A percentile compares a stretch with the other conserved stretches of the same genome.
Conservation (phyloP, 53 echinoderm and acorn worm genomes). For the Actinopyga echinites region DNA sequence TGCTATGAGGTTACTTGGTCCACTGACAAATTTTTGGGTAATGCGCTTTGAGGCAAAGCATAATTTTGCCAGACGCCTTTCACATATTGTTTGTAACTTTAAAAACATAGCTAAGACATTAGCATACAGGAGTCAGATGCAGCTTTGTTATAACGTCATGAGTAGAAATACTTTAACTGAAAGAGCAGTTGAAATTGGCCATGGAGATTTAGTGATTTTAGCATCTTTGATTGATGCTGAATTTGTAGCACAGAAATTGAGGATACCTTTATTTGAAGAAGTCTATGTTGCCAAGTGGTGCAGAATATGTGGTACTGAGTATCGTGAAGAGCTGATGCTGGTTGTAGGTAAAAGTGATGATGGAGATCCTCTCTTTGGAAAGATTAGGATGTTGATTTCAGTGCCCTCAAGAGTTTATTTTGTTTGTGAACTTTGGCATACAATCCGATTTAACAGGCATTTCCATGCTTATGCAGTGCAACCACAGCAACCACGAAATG, state of each 20-base stretch:
- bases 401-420: neutral
- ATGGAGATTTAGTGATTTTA: neutral
- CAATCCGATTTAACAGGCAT: conserved; percentile 25
- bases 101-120: conserved; percentile 49
- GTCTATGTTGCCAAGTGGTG: conserved; percentile 37
- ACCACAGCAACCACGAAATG: neutral
- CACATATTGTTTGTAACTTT: conserved; percentile 58
- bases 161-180: neutral
- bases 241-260: neutral
- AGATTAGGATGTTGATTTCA: neutral
- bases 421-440: conserved; percentile 30
- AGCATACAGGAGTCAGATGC: conserved; percentile 30
- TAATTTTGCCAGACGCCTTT: conserved; percentile 38
- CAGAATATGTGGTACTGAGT: conserved; percentile 9
- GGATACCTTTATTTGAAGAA: conserved; percentile 1
- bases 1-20: conserved; percentile 43
- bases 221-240: neutral
- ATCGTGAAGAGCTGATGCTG: neutral
- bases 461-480: conserved; percentile 39
- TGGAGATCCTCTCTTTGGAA: conserved; percentile 32
- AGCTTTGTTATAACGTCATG: conserved; percentile 18
- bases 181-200: conserved; percentile 15
- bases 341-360: conserved; percentile 1
- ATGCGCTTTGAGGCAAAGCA: conserved; percentile 69
- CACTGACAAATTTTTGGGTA: conserved; percentile 37